Conservation (phyloP, 2,113 vertebrate genomes). For the Phyllostomus discolor region DNA sequence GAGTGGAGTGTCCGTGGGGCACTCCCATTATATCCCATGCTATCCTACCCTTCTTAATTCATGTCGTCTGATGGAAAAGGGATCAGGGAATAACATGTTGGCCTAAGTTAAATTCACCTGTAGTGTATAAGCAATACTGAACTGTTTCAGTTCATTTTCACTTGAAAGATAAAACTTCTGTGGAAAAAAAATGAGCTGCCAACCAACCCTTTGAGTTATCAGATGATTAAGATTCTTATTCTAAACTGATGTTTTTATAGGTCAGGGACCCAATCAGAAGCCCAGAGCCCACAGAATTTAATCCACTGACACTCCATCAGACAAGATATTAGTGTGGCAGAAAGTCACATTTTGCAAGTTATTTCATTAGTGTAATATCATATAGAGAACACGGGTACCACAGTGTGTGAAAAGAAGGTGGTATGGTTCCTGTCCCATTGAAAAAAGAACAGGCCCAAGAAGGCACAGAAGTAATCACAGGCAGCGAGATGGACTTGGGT, state of each 20-base stretch:
- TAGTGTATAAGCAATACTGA: neutral
- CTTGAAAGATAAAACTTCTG: neutral
- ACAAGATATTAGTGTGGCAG: neutral
- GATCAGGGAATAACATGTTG: neutral
- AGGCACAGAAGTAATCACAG: neutral
- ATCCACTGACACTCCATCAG: neutral
- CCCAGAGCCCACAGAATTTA: neutral
- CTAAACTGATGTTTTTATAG: neutral
- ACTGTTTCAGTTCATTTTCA: neutral
- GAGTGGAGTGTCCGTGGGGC: neutral
- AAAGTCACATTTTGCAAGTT: neutral
- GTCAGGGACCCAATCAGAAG: neutral
- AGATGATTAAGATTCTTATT: neutral
- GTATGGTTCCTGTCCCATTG: neutral
- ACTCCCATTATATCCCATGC: neutral
- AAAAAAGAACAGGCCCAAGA: neutral
- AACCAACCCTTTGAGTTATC: neutral
- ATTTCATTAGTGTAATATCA: neutral
- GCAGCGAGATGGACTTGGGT: too few species aligned
- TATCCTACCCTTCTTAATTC: neutral
- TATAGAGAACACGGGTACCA: neutral
- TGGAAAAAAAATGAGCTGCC: neutral
- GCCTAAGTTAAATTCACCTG: neutral
- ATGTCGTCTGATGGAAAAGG: neutral
- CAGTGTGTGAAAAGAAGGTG: neutral